Evolutionary conservation across 2,113 vertebrate species (phyloP), one percentile per base, ranked within the genome.

Genomic region (Struthidea cinerea): DNA sequence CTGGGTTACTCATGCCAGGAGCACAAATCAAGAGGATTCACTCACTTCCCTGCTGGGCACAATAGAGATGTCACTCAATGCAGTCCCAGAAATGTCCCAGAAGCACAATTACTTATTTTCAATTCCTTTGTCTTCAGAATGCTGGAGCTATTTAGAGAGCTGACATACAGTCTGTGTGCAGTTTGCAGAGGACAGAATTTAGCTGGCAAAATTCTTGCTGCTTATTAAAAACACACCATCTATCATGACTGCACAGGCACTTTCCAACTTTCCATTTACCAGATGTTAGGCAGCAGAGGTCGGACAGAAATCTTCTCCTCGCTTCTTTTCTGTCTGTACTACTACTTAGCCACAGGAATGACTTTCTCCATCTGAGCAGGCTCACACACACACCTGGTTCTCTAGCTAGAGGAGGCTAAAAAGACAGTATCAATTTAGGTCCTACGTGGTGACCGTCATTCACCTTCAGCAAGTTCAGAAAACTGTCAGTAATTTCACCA

Each of bases 151-250:
- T 87, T 91, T 77, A 90, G 78, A 69, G 56, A 86, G 47, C 83
- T 59, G 64, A 80, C 83, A 84, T 53, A 71, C 17, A 75, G 55
- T 16, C 70, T 77, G 37, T 80, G 41, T n/a, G 71, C 65, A 60
- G 68, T 74, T 78, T 81, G 47, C 27, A 80, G 76, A 93, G 55
- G 71, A 94, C 63, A 92, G 52, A 86, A 78, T 70, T 78, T 81
- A 74, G 60, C 76, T 86, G 85, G 83, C 87, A 87, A 93, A 93
- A 47, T 23, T 81, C 60, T 89, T 84, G 16, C 73, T 26, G 46
- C 80, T 93, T 90, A 96, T 89, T 95, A 89, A 88, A 93, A 92
- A 60, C 76, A 93, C 83, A 67, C 35, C 52, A 78, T 80, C 27
- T 63, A 70, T 91, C 85, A 75, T 24, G 63, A 80, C 3, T 26